Conservation (phyloP, 2,113 vertebrate species). For the Caranx ignobilis region DNA sequence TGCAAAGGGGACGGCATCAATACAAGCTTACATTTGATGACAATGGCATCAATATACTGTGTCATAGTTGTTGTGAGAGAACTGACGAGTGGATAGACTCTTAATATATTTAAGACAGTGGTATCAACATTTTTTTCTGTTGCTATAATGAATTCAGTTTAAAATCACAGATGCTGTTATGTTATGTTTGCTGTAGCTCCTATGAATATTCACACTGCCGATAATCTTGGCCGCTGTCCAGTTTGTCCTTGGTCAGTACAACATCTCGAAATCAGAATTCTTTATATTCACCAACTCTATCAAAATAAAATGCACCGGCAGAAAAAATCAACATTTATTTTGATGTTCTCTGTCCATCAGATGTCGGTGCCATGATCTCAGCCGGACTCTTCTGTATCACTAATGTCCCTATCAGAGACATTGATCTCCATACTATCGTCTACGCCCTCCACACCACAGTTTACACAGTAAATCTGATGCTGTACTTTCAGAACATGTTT, state of each 20-base stretch:
- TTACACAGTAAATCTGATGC: constrained; percentile 30
- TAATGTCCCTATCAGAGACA: neutral
- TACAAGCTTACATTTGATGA: too few relatives aligned
- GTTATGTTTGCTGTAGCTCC: neutral
- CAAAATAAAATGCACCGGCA: constrained; percentile 14
- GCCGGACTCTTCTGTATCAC: constrained; percentile 16
- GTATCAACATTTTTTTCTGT: too few relatives aligned
- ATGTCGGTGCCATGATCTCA: constrained; percentile 15
- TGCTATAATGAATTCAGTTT: neutral
- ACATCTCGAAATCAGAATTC: constrained; percentile 9
- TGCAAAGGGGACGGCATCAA: too few relatives aligned
- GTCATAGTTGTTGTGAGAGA: too few relatives aligned
- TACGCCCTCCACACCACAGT: neutral
- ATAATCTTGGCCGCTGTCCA: neutral
- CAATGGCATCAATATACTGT: too few relatives aligned
- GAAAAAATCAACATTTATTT: constrained; percentile 11
- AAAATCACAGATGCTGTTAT: neutral
- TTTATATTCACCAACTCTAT: neutral
- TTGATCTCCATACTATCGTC: constrained; percentile 20
- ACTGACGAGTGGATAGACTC: too few relatives aligned
- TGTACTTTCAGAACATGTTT: constrained; percentile 7
- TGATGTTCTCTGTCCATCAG: constrained; percentile 14
- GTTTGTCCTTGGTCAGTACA: constrained; percentile 4
- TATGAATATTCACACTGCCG: too few relatives aligned
- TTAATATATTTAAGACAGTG: too few relatives aligned